These are phyloP conservation scores for Pseudomyrmex concolor DNA, from an alignment of 1,140 invertebrate genomes.

Conservation along the genomic window DNA sequence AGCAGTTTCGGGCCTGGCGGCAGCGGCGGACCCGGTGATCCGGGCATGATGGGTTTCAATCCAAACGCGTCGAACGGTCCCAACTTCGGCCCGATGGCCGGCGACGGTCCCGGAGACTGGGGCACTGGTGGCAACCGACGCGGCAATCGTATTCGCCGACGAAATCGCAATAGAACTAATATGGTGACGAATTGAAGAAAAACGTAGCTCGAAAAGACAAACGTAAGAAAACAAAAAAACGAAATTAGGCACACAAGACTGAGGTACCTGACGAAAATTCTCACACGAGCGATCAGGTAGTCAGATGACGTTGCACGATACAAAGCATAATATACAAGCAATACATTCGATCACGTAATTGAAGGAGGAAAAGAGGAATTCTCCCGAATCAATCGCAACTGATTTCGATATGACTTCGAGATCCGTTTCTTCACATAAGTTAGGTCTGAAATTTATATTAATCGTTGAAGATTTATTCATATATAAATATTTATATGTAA, in stretches of 20 bases:
- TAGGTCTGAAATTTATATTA: too few relatives aligned
- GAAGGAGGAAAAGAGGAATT: too few relatives aligned
- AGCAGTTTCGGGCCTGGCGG: constrained; percentile 76
- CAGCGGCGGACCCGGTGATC: constrained; percentile 61
- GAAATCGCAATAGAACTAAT: constrained; percentile 80
- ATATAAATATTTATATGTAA: not conserved
- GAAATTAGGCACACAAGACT: constrained; percentile 55
- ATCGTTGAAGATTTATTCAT: not conserved
- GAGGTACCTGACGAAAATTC: constrained; percentile 72
- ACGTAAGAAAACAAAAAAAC: too few relatives aligned
- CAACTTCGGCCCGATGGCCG: constrained; percentile 60
- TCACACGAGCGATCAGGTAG: constrained; percentile 58
- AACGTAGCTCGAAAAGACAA: constrained; percentile 16
- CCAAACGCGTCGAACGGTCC: constrained; percentile 74
- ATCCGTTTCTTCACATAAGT: too few relatives aligned
- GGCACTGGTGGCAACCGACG: constrained; percentile 74
- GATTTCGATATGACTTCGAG: too few relatives aligned
- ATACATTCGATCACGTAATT: too few relatives aligned
- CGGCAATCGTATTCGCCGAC: constrained; percentile 75
- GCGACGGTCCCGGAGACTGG: constrained; percentile 74
- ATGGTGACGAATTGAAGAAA: constrained; percentile 72
- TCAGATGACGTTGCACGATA: not conserved
- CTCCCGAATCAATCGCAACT: too few relatives aligned
- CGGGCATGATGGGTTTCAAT: constrained; percentile 75
- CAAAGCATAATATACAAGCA: too few relatives aligned